Percentiles rank a stretch among this genome's conserved stretches.
Conservation (phyloP, 2,888 invertebrate genomes). For the Drosophila paranaensis region DNA sequence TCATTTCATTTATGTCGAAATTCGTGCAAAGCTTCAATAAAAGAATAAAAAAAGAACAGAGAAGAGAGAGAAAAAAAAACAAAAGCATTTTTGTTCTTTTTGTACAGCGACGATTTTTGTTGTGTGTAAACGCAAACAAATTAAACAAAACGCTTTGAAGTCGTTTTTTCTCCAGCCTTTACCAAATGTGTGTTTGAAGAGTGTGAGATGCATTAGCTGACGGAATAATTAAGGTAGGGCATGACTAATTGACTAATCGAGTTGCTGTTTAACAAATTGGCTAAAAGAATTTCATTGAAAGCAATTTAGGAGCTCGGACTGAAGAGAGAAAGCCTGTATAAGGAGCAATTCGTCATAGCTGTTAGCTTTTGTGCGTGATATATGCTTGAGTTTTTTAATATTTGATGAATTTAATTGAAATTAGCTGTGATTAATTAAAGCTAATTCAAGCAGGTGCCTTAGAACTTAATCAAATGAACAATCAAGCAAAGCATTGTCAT, state of each 20-base stretch:
- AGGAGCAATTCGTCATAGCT: neutral
- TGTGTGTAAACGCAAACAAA: slow-evolving; percentile 52
- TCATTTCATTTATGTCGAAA: slow-evolving; percentile 66
- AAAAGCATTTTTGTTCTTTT: slow-evolving; percentile 11
- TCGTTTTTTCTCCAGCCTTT: slow-evolving; percentile 3
- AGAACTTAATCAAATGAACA: neutral
- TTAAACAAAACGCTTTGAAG: slow-evolving; percentile 46
- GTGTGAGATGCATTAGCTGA: slow-evolving; percentile 30
- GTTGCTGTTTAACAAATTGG: slow-evolving; percentile 11
- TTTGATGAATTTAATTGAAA: neutral
- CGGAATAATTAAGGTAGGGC: slow-evolving; percentile 28
- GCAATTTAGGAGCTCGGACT: neutral
- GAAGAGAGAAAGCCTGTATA: neutral
- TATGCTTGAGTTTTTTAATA: neutral
- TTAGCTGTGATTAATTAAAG: neutral
- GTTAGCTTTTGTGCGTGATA: neutral
- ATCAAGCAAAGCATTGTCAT: slow-evolving; percentile 2
- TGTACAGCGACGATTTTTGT: slow-evolving; percentile 35
- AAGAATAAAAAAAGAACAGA: slow-evolving; percentile 23
- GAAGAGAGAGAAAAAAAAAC: slow-evolving; percentile 11
- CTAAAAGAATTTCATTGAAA: neutral
- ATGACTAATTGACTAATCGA: slow-evolving; percentile 30
- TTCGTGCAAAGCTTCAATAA: slow-evolving; percentile 69
- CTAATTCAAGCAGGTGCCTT: neutral
- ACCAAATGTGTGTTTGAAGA: slow-evolving; percentile 11